phyloP scores from a whole-genome alignment of 2,888 invertebrate genomes.

The Linhomoeus sp. region DNA sequence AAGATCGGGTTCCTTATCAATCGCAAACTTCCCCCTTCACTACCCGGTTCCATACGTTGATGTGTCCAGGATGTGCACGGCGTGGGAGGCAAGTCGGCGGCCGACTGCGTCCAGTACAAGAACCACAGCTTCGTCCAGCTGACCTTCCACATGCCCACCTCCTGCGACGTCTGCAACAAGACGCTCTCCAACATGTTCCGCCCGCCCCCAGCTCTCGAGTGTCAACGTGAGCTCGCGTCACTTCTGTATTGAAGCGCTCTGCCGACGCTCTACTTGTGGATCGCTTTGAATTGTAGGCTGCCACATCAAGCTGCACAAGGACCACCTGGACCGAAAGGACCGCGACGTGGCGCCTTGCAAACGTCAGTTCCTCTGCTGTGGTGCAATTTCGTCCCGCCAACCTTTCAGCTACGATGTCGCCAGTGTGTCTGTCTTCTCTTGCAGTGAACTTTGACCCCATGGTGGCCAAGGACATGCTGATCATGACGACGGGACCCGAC shows the following conservation, averaged over 20 bases:
- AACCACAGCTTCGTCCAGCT: constrained; percentile 90
- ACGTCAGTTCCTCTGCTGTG: constrained; percentile 16
- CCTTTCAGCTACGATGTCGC: neutral
- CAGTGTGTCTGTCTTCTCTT: constrained; percentile 8
- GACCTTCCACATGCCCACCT: constrained; percentile 91
- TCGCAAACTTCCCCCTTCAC: too few species aligned
- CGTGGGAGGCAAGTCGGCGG: too few species aligned
- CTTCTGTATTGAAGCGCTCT: too few species aligned
- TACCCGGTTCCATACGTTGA: too few species aligned
- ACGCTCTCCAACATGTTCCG: constrained; percentile 84
- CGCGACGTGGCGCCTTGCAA: constrained; percentile 82
- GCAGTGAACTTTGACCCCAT: constrained; percentile 73
- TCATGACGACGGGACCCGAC: constrained; percentile 61
- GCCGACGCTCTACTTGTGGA: too few species aligned
- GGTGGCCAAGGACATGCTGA: constrained; percentile 72
- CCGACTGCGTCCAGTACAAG: constrained; percentile 40
- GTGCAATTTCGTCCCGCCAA: neutral
- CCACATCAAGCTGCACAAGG: constrained; percentile 88
- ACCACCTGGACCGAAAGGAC: constrained; percentile 68
- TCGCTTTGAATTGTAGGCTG: constrained; percentile 47
- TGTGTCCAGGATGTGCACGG: too few species aligned
- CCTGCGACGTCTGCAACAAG: constrained; percentile 89
- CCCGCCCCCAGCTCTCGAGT: constrained; percentile 90
- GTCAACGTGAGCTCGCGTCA: constrained; percentile 48
- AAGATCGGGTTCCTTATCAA: too few species aligned